Percentiles rank a stretch among this genome's conserved stretches.
Evolutionary conservation across 2,888 invertebrate species (phyloP).

Genomic region (Platerodrilus igneus): DNA sequence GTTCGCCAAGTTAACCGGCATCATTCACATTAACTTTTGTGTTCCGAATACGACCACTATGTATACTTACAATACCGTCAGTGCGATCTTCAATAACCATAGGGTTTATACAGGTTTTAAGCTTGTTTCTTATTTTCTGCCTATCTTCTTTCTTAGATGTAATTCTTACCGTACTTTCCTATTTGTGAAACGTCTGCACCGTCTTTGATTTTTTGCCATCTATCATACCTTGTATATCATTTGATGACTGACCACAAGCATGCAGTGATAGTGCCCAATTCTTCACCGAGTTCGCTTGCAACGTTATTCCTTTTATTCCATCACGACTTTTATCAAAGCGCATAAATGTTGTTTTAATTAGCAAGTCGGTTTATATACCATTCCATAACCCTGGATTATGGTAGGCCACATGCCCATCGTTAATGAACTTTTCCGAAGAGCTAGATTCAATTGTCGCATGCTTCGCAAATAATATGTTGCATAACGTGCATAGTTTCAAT

Average conservation of each 20-base stretch:
- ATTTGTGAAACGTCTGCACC: constrained; percentile 6
- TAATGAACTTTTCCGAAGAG: constrained; percentile 3
- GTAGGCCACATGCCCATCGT: constrained; percentile 3
- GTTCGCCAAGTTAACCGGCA: not conserved
- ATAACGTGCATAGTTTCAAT: constrained; percentile 4
- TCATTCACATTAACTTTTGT: constrained; percentile 3
- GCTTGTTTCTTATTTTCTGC: constrained; percentile 4
- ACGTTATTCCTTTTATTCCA: constrained; percentile 3
- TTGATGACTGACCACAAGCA: constrained; percentile 5
- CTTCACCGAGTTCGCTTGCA: not conserved
- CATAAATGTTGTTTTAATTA: constrained; percentile 6
- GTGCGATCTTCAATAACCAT: not conserved
- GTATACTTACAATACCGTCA: constrained; percentile 1
- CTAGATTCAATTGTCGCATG: not conserved
- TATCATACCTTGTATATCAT: constrained; percentile 4
- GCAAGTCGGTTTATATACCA: constrained; percentile 2
- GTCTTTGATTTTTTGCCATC: constrained; percentile 5
- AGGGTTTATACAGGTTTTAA: constrained; percentile 4
- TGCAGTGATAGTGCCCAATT: constrained; percentile 4
- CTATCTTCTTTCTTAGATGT: constrained; percentile 4
- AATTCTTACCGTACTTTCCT: constrained; percentile 6
- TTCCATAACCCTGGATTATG: constrained; percentile 3
- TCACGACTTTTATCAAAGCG: constrained; percentile 7
- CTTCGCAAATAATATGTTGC: constrained; percentile 5
- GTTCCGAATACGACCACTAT: constrained; percentile 4